phyloP scores from a whole-genome alignment of 1,140 invertebrate species.

The Achroia grisella region DNA sequence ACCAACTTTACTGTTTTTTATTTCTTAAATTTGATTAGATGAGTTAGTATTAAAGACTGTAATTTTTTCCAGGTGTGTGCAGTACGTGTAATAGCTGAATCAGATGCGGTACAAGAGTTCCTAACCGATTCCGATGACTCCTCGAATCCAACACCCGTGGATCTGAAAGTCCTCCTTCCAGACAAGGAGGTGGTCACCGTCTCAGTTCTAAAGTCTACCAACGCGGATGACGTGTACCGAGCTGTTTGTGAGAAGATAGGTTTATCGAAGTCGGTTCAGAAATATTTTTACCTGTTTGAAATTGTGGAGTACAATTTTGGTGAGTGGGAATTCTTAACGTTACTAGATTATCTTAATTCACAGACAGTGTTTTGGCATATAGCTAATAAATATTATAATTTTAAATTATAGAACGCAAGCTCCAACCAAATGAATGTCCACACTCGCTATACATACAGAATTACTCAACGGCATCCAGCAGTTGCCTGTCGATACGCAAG shows the following conservation, averaged over 20 bases:
- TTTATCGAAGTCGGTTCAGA: conserved; percentile 85
- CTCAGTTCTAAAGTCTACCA: conserved; percentile 92
- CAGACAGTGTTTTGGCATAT: no score
- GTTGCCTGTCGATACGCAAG: conserved; percentile 93
- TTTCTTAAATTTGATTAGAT: no score
- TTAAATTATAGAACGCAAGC: conserved; percentile 86
- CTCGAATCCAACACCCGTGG: conserved; percentile 89
- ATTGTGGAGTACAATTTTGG: conserved; percentile 98
- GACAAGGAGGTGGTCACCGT: conserved; percentile 94
- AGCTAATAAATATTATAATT: background rate
- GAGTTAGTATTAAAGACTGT: no score
- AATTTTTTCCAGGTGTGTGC: conserved; percentile 84
- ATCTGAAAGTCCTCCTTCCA: conserved; percentile 89
- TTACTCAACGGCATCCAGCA: conserved; percentile 98
- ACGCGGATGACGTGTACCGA: conserved; percentile 92
- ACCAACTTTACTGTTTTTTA: no score
- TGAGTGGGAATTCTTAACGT: no score
- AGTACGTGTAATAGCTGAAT: conserved; percentile 97
- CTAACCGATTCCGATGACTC: conserved; percentile 94
- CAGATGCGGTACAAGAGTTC: conserved; percentile 98
- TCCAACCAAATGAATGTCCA: conserved; percentile 94
- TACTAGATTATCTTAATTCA: no score
- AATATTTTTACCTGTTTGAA: conserved; percentile 98
- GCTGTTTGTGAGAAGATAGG: conserved; percentile 91
- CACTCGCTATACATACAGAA: conserved; percentile 99